phyloP scores from a whole-genome alignment of 1,140 invertebrate genomes.

The Diabrotica virgifera region DNA sequence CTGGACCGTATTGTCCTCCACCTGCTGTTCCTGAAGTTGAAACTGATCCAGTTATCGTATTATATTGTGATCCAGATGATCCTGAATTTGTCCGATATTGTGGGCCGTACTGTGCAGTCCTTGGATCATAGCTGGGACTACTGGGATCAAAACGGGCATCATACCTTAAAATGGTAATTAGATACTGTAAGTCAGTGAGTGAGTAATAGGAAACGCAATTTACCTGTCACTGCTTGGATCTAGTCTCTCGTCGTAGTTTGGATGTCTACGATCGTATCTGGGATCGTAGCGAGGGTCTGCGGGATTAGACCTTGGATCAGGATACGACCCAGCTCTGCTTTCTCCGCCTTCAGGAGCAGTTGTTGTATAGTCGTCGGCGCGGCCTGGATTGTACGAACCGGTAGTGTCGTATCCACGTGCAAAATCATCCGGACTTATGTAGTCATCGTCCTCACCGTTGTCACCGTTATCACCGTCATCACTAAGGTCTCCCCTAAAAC shows the following conservation, averaged over 20 bases:
- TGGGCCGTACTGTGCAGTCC: not conserved
- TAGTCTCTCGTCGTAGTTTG: not conserved
- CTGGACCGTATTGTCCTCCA: too few relatives aligned
- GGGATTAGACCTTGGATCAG: not conserved
- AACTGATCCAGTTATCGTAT: not conserved
- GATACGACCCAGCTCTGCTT: not conserved
- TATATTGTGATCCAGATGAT: not conserved
- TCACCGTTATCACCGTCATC: too few relatives aligned
- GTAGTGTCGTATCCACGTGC: conserved; percentile 4
- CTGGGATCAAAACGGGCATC: not conserved
- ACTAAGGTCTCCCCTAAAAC: too few relatives aligned
- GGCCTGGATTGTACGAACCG: not conserved
- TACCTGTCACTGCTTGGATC: not conserved
- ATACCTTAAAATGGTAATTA: not conserved
- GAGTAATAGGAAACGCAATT: too few relatives aligned
- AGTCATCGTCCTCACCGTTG: too few relatives aligned
- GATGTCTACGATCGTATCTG: not conserved
- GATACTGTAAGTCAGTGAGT: too few relatives aligned
- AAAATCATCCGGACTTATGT: too few relatives aligned
- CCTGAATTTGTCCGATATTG: not conserved
- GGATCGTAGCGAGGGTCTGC: not conserved
- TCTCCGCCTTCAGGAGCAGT: not conserved
- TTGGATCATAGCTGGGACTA: not conserved
- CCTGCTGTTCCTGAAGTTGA: not conserved
- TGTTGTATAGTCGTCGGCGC: not conserved